phyloP scores from a whole-genome alignment of 2,888 invertebrate species.

The Oxycera nigricornis region DNA sequence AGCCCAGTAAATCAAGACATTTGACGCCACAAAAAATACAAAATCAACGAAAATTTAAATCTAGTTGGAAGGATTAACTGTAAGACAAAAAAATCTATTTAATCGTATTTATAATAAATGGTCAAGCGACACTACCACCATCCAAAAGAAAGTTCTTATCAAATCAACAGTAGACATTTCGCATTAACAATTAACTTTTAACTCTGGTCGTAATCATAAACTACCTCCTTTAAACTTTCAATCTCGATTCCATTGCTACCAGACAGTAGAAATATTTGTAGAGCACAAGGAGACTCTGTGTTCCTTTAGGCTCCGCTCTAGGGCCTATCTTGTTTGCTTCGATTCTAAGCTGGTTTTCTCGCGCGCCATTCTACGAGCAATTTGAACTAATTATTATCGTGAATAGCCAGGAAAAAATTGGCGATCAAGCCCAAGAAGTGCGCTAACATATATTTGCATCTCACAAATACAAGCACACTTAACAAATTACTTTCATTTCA shows the following conservation, averaged over 20 bases:
- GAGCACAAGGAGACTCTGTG: background rate
- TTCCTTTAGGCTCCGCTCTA: background rate
- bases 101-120: too few relatives aligned
- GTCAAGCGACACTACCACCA: background rate
- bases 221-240: background rate
- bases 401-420: background rate
- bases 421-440: background rate
- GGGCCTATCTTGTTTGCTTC: background rate
- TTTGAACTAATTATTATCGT: constrained; percentile 15
- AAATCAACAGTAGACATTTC: background rate
- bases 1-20: too few relatives aligned
- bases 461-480: background rate
- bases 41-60: too few relatives aligned
- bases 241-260: background rate
- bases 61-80: too few relatives aligned
- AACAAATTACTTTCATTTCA: background rate
- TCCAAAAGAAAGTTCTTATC: constrained; percentile 6
- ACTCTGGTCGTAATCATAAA: background rate
- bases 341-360: background rate
- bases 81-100: too few relatives aligned
- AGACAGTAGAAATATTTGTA: background rate
- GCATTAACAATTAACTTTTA: background rate
- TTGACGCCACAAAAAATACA: too few relatives aligned
- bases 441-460: background rate
- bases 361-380: background rate